phyloP scores from a whole-genome alignment of 2,888 invertebrate species.

The Volucella zonaria region DNA sequence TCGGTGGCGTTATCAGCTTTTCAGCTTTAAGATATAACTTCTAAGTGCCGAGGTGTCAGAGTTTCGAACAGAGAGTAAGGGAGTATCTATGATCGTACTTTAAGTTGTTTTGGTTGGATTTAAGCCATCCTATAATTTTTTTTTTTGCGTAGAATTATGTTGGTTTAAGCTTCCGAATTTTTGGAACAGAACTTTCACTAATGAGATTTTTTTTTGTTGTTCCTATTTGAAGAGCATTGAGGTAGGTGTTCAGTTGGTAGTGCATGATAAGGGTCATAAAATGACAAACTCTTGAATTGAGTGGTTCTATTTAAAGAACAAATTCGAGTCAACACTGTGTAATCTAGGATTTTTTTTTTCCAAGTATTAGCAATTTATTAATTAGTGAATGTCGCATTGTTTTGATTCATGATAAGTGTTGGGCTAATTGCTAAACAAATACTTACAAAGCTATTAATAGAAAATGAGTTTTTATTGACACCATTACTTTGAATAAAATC shows the following conservation, averaged over 20 bases:
- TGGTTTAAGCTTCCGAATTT: slow-evolving; percentile 38
- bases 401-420: background rate
- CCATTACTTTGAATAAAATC: too few relatives aligned
- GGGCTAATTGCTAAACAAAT: too few relatives aligned
- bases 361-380: background rate
- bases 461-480: too few relatives aligned
- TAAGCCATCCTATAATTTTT: slow-evolving; percentile 24
- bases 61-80: background rate
- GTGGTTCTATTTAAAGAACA: slow-evolving; percentile 30
- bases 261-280: slow-evolving; percentile 16
- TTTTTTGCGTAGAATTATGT: background rate
- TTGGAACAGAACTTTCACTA: background rate
- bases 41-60: background rate
- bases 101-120: slow-evolving; percentile 36
- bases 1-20: slow-evolving; percentile 51
- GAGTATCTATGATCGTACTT: slow-evolving; percentile 24
- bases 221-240: background rate
- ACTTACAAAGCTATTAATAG: too few relatives aligned
- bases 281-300: slow-evolving; percentile 9
- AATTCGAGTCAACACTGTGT: slow-evolving; percentile 21
- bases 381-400: background rate
- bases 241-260: slow-evolving; percentile 12
- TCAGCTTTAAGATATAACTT: slow-evolving; percentile 20
- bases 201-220: background rate
- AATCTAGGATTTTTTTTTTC: background rate